phyloP scores from a whole-genome alignment of 92 coral and sea anemone genomes.

The Siderastrea radians region DNA sequence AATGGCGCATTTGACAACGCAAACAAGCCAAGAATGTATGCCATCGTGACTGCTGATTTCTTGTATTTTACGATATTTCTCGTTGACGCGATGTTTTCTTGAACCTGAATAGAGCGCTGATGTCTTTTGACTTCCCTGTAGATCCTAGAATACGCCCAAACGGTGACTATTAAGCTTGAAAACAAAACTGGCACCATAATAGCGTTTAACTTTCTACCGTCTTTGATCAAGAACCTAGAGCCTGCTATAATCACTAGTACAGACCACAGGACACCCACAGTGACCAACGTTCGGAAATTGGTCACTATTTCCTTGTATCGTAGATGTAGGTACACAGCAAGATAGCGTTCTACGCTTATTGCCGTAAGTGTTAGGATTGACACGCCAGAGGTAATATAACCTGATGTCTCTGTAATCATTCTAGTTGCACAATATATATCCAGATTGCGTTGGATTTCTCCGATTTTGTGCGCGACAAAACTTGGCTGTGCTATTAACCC shows the following conservation, averaged over 20 bases:
- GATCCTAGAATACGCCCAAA: constrained; percentile 45
- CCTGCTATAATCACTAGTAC: not conserved
- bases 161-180: constrained; percentile 39
- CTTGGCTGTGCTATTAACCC: constrained; percentile 75
- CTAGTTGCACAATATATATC: constrained; percentile 66
- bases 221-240: constrained; percentile 16
- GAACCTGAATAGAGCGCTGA: constrained; percentile 34
- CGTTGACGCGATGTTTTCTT: constrained; percentile 17
- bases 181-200: constrained; percentile 3
- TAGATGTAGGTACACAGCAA: constrained; percentile 60
- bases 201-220: constrained; percentile 1
- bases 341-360: constrained; percentile 73
- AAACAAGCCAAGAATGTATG: constrained; percentile 48
- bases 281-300: constrained; percentile 36
- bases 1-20: constrained; percentile 43
- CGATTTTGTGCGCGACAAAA: constrained; percentile 75
- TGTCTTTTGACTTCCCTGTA: constrained; percentile 46
- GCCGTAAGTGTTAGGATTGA: constrained; percentile 73
- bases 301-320: constrained; percentile 69
- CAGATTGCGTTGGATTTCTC: constrained; percentile 46
- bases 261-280: constrained; percentile 52
- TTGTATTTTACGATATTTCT: constrained; percentile 36
- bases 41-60: constrained; percentile 51
- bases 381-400: constrained; percentile 52
- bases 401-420: constrained; percentile 56